A percentile compares a stretch with the other conserved stretches of the same genome.
Evolutionary conservation across 2,113 vertebrate genomes (phyloP).

Genomic region (Oreotrochilus melanogaster): DNA sequence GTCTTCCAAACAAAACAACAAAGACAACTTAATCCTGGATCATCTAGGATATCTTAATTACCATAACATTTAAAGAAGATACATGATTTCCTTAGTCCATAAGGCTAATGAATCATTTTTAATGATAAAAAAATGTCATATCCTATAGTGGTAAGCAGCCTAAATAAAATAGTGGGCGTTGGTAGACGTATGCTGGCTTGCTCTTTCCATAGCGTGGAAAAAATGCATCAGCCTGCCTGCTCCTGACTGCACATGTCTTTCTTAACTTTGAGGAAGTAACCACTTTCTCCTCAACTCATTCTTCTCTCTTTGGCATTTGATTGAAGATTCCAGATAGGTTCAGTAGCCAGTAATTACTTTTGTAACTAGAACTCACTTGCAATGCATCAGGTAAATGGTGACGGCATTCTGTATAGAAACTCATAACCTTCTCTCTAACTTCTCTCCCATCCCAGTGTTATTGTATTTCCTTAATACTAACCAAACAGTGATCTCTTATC

Average conservation of each 20-base stretch:
- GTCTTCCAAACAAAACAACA: not conserved
- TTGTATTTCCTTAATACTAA: constrained; percentile 61
- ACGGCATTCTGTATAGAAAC: constrained; percentile 66
- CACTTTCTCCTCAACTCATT: constrained; percentile 50
- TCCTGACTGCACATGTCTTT: constrained; percentile 21
- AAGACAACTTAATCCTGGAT: not conserved
- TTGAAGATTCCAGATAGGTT: constrained; percentile 78
- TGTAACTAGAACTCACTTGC: constrained; percentile 74
- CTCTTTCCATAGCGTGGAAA: constrained; percentile 8
- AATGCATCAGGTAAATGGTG: constrained; percentile 77
- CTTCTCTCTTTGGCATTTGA: constrained; percentile 67
- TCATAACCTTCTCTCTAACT: constrained; percentile 59
- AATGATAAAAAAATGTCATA: constrained; percentile 60
- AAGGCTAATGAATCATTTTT: constrained; percentile 72
- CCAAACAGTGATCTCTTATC: not conserved
- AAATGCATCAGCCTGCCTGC: constrained; percentile 38
- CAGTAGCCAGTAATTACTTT: constrained; percentile 80
- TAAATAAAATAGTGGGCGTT: constrained; percentile 13
- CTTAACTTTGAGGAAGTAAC: constrained; percentile 72
- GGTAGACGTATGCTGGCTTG: constrained; percentile 55
- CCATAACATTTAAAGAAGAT: constrained; percentile 72
- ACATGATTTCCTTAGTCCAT: constrained; percentile 41
- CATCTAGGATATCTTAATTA: constrained; percentile 65
- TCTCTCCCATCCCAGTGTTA: constrained; percentile 30
- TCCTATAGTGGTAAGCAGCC: not conserved